A percentile compares a stretch with the other conserved stretches of the same genome.
Conservation (phyloP, 1,140 invertebrate genomes). For the Ptiloglossa arizonensis region DNA sequence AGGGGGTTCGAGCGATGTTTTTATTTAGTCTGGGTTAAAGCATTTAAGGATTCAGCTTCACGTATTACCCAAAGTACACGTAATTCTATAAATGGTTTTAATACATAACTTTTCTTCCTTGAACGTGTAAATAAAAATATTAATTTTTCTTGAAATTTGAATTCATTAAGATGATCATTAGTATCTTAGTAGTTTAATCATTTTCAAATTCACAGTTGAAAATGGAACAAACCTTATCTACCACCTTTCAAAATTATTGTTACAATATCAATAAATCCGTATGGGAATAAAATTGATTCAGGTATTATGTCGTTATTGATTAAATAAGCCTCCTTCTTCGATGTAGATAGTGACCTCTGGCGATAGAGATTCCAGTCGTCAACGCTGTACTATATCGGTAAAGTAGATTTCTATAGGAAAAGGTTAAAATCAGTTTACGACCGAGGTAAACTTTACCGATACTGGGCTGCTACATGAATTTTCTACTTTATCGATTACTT, state of each 20-base stretch:
- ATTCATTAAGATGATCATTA: neutral
- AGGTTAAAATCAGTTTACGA: too few relatives aligned
- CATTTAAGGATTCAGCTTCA: conserved; percentile 62
- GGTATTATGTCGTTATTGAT: neutral
- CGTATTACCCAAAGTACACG: conserved; percentile 7
- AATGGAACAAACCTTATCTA: neutral
- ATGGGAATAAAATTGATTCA: neutral
- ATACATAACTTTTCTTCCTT: neutral
- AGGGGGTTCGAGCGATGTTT: conserved; percentile 69
- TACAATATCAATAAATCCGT: neutral
- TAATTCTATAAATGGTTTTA: neutral
- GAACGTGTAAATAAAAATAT: neutral
- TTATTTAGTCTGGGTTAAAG: conserved; percentile 77
- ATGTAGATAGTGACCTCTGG: conserved; percentile 1
- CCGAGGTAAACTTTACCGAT: neutral
- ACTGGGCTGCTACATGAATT: neutral
- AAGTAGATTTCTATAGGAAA: neutral
- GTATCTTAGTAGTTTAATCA: neutral
- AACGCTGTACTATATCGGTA: neutral
- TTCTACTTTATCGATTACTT: neutral
- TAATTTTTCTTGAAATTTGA: neutral
- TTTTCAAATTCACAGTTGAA: neutral
- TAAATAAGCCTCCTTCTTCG: neutral
- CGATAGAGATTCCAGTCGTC: too few relatives aligned
- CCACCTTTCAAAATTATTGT: neutral